These are phyloP conservation scores for Oncopodura yosiiana DNA, from an alignment of 1,140 invertebrate genomes.

Conservation along the genomic window DNA sequence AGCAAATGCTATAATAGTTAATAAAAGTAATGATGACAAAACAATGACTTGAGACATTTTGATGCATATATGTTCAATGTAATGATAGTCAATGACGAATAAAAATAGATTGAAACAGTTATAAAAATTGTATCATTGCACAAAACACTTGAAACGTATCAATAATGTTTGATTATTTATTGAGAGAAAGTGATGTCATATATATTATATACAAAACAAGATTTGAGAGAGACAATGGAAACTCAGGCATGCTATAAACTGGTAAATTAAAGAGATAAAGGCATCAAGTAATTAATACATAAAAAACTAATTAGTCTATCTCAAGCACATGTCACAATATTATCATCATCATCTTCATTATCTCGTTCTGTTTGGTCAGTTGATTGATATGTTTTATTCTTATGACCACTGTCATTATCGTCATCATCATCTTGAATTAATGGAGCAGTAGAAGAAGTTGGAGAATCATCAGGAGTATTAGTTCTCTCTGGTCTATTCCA, in stretches of 20 bases:
- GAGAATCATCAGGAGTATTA: neutral
- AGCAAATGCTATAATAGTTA: too few species aligned
- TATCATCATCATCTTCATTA: neutral
- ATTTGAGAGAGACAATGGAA: neutral
- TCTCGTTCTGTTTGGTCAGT: neutral
- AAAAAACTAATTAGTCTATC: neutral
- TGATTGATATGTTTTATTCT: neutral
- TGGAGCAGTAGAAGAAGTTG: too few species aligned
- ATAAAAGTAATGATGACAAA: too few species aligned
- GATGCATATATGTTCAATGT: neutral
- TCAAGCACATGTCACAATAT: neutral
- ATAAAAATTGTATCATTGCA: neutral
- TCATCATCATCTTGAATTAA: too few species aligned
- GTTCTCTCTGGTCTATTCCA: constrained; percentile 40
- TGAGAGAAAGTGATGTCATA: neutral
- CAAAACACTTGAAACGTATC: neutral
- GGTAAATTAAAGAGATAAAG: neutral
- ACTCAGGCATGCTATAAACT: neutral
- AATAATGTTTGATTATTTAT: neutral
- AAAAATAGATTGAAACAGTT: neutral
- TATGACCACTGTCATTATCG: neutral
- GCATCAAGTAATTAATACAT: neutral
- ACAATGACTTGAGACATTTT: too few species aligned
- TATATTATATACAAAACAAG: neutral
- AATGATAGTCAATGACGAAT: neutral